Base-by-base conservation (phyloP, 2,888 invertebrate species). In the Iselma pallidipennis region DNA sequence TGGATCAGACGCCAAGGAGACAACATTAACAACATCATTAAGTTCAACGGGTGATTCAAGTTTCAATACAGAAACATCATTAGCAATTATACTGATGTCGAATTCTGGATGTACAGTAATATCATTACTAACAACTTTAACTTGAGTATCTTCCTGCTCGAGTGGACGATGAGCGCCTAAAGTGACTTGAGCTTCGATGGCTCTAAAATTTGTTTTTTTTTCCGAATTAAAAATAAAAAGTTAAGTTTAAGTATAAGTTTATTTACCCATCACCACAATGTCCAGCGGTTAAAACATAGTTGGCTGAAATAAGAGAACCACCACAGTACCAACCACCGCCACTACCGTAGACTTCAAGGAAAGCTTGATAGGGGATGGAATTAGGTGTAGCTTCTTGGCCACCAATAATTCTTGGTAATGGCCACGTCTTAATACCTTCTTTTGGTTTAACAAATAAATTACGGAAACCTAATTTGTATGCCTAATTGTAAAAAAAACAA, bases 31-130 rank as follows among this genome's bases (percentile, higher is more conserved):
- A n/a, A n/a, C n/a, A n/a, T n/a, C n/a, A n/a, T n/a, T n/a, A n/a
- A 70, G 66, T 9, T 63, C 58, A 1, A 73, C 71, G 1, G 61
- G 28, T 14, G 64, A 54, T 1, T 65, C 66, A 49, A 79, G 57
- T 23, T 72, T 65, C 25, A 80, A 59, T 4, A 79, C 50, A 0
- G 76, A 77, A 48, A 80, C 69, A 57, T 80, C 78, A 31, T 76
- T 67, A 19, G 66, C 57, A n/a, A 68, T 70, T 10, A 50, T 61
- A 2, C 56, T 57, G 29, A 55, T 29, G 49, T 71, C 63, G 59
- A 61, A 74, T 59, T 59, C n/a, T n/a, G n/a, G n/a, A n/a, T n/a
- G n/a, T n/a, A n/a, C n/a, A n/a, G n/a, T n/a, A n/a, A n/a, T n/a
- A n/a, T n/a, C n/a, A n/a, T n/a, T n/a, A n/a, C n/a, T n/a, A n/a